These are phyloP conservation scores for Diplogasteroides magnus DNA, from an alignment of 1,140 invertebrate species.

Conservation along the genomic window DNA sequence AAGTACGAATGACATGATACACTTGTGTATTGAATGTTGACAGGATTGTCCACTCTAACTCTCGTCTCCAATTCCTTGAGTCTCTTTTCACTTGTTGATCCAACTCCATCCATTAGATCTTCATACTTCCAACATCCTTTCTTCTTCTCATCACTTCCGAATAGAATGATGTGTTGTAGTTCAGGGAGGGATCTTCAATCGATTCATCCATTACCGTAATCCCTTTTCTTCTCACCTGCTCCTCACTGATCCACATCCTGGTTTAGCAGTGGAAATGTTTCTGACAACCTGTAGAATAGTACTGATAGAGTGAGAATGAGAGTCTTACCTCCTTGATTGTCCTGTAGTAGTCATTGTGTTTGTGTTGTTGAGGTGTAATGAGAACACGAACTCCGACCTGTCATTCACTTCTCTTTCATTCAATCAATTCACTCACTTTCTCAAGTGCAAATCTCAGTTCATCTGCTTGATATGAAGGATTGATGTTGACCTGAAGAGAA, in stretches of 20 bases:
- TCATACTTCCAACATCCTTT: not conserved
- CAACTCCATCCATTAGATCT: slow-evolving; percentile 29
- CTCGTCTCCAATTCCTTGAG: slow-evolving; percentile 55
- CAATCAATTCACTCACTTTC: slow-evolving; percentile 5
- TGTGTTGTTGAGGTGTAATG: slow-evolving; percentile 26
- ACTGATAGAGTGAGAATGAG: too few relatives aligned
- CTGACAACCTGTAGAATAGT: too few relatives aligned
- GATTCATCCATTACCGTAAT: not conserved
- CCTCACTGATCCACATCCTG: too few relatives aligned
- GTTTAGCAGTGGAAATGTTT: too few relatives aligned
- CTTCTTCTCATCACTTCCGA: slow-evolving; percentile 21
- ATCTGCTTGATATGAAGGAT: slow-evolving; percentile 63
- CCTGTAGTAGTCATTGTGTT: slow-evolving; percentile 33
- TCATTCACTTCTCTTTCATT: slow-evolving; percentile 53
- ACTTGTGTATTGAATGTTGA: slow-evolving; percentile 39
- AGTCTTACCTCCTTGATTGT: slow-evolving; percentile 18
- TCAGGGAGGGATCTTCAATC: slow-evolving; percentile 28
- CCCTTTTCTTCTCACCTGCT: too few relatives aligned
- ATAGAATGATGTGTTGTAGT: slow-evolving; percentile 38
- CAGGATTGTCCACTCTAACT: slow-evolving; percentile 50
- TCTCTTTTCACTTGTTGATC: slow-evolving; percentile 55
- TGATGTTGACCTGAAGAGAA: slow-evolving; percentile 64
- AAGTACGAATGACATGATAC: too few relatives aligned
- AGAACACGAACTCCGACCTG: slow-evolving; percentile 37
- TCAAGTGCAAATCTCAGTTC: slow-evolving; percentile 72